A percentile compares a stretch with the other conserved stretches of the same genome.
These are phyloP conservation scores for Microcebus murinus DNA, from an alignment of 2,113 vertebrate species.

Conservation along the genomic window DNA sequence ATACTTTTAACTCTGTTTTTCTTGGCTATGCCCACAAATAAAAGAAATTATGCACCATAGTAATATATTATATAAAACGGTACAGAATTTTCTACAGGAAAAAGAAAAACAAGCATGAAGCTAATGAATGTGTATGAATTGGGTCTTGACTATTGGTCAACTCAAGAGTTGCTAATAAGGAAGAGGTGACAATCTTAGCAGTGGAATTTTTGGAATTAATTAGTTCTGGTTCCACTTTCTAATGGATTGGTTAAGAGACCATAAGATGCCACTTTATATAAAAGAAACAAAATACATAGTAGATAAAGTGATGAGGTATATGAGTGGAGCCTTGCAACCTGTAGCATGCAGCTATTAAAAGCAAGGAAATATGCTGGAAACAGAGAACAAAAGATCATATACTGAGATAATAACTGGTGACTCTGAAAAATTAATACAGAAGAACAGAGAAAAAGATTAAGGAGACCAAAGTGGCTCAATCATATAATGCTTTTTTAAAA, in stretches of 20 bases:
- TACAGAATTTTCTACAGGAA: neutral
- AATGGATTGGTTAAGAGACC: neutral
- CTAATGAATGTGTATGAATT: neutral
- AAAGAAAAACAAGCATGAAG: neutral
- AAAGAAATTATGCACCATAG: neutral
- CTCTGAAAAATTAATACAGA: neutral
- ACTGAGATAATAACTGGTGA: neutral
- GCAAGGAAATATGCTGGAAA: neutral
- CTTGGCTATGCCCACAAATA: neutral
- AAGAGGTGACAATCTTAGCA: neutral
- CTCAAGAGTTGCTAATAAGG: neutral
- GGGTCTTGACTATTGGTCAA: neutral
- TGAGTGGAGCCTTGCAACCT: neutral
- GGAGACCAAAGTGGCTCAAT: neutral
- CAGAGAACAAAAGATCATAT: neutral
- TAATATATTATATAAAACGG: neutral
- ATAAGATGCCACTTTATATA: neutral
- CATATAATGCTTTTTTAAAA: neutral
- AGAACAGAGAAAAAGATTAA: neutral
- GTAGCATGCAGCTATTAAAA: neutral
- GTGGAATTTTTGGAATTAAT: neutral
- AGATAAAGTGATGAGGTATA: neutral
- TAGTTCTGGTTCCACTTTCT: neutral
- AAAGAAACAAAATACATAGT: neutral
- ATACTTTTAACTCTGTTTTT: neutral